phyloP scores from a whole-genome alignment of 2,888 invertebrate species.

The Galerucella nymphaeae region DNA sequence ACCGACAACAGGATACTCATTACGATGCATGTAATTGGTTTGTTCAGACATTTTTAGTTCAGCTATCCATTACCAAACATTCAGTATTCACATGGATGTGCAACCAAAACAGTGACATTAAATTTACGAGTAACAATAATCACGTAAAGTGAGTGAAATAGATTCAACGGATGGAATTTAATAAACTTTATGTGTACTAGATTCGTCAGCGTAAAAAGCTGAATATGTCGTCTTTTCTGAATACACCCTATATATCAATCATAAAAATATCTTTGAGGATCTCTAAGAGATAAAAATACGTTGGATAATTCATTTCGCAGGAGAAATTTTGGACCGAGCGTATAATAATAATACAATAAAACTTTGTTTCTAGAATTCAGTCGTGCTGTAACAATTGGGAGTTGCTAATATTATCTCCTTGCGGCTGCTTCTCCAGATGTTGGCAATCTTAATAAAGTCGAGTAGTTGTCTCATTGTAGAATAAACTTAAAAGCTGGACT shows the following conservation, averaged over 20 bases:
- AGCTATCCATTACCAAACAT: background rate
- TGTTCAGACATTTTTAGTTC: background rate
- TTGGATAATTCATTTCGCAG: too few species aligned
- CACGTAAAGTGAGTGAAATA: background rate
- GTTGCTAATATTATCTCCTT: slow-evolving; percentile 3
- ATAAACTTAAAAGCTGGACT: too few species aligned
- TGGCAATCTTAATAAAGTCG: slow-evolving; percentile 10
- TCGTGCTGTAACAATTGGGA: background rate
- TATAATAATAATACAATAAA: too few species aligned
- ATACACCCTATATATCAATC: too few species aligned
- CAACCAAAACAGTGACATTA: background rate
- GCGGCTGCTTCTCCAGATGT: slow-evolving; percentile 8
- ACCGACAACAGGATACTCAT: too few species aligned
- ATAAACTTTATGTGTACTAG: background rate
- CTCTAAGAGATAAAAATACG: too few species aligned
- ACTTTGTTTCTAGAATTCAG: too few species aligned
- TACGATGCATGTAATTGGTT: background rate
- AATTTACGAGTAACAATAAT: background rate
- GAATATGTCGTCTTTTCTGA: background rate
- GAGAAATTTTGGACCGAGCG: too few species aligned
- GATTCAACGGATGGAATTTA: background rate
- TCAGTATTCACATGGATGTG: too few species aligned
- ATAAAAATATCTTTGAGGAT: too few species aligned
- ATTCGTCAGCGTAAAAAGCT: background rate
- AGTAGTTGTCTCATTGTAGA: too few species aligned